phyloP scores from a whole-genome alignment of 2,888 invertebrate genomes.

The Ectobius pallidus region DNA sequence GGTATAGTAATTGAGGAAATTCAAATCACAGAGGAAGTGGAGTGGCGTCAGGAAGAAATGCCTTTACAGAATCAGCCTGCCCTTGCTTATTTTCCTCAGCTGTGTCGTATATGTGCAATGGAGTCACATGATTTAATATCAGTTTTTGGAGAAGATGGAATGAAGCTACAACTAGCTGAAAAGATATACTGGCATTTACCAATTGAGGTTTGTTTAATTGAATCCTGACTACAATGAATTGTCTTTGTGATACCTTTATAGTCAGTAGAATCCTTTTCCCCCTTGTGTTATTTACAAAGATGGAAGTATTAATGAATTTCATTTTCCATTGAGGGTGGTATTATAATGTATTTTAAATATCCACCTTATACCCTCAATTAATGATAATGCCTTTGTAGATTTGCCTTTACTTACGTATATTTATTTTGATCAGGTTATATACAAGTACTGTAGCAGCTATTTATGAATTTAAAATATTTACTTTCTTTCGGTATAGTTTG shows the following conservation, averaged over 20 bases:
- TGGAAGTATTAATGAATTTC: too few relatives aligned
- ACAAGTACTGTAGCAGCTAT: neutral
- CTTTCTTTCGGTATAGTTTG: too few relatives aligned
- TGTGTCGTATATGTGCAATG: constrained; percentile 42
- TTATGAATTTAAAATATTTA: too few relatives aligned
- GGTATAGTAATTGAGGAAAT: constrained; percentile 3
- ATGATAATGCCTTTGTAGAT: too few relatives aligned
- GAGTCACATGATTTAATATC: constrained; percentile 33
- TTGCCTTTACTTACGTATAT: too few relatives aligned
- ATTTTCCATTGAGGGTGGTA: too few relatives aligned
- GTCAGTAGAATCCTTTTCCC: too few relatives aligned
- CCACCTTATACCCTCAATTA: too few relatives aligned
- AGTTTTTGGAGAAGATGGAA: constrained; percentile 47
- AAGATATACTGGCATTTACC: constrained; percentile 50
- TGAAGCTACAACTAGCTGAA: constrained; percentile 47
- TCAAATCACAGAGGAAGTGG: constrained; percentile 1
- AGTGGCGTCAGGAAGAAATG: neutral
- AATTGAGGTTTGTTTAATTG: constrained; percentile 42
- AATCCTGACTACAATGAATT: neutral
- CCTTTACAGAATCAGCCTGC: neutral
- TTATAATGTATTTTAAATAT: too few relatives aligned
- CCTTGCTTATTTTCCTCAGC: neutral
- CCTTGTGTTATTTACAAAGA: too few relatives aligned
- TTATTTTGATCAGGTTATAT: neutral
- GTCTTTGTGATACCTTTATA: too few relatives aligned